Percentiles rank a stretch among this genome's conserved stretches.
phyloP scores from a whole-genome alignment of 2,888 invertebrate genomes.

The Brachylomia viminalis region DNA sequence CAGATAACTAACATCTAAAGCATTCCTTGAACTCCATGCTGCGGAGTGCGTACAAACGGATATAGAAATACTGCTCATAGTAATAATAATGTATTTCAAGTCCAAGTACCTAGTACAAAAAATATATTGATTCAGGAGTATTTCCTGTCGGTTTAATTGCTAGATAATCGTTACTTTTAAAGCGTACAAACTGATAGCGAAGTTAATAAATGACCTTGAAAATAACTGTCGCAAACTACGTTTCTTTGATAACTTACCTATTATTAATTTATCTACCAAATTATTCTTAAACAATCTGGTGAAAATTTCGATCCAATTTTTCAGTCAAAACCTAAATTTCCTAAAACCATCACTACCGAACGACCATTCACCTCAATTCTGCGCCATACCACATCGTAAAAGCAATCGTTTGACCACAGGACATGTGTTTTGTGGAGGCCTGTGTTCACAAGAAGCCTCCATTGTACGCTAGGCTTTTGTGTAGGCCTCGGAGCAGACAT shows the following conservation, averaged over 20 bases:
- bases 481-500: constrained; percentile 36
- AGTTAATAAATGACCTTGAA: too few species aligned
- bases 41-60: too few species aligned
- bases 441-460: constrained; percentile 79
- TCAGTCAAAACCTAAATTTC: background rate
- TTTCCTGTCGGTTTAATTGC: background rate
- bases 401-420: constrained; percentile 82
- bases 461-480: constrained; percentile 72
- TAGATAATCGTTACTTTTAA: background rate
- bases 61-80: background rate
- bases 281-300: background rate
- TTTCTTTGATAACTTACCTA: background rate
- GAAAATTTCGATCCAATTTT: background rate
- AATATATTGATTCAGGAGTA: background rate
- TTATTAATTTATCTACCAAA: too few species aligned
- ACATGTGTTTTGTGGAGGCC: constrained; percentile 82
- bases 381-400: constrained; percentile 62
- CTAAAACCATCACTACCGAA: constrained; percentile 4
- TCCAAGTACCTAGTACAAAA: background rate
- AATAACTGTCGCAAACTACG: background rate
- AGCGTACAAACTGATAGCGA: background rate
- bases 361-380: constrained; percentile 58
- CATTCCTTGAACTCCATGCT: background rate
- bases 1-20: background rate
- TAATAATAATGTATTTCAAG: background rate